phyloP scores from a whole-genome alignment of 2,797 vertebrate species.

The Chaetodon trifasciatus region DNA sequence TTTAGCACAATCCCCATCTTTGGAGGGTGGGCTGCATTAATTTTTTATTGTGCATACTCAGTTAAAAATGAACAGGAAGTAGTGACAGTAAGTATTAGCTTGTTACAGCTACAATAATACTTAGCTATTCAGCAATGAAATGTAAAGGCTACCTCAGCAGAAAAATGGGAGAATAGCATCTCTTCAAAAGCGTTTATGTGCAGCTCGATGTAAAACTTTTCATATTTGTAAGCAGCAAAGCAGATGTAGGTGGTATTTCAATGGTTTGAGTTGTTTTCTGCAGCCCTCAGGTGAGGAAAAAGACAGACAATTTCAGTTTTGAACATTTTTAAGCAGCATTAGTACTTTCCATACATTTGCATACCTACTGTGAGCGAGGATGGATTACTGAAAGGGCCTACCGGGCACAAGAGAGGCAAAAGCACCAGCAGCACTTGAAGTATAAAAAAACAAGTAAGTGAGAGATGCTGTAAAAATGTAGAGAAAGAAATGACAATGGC shows the following conservation, averaged over 20 bases:
- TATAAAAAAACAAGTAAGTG: background rate
- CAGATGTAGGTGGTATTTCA: background rate
- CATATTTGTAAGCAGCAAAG: background rate
- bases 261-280: background rate
- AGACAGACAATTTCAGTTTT: background rate
- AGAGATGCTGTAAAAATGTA: background rate
- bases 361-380: constrained; percentile 2
- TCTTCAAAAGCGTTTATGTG: background rate
- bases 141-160: background rate
- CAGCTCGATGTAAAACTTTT: background rate
- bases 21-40: background rate
- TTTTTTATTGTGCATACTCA: constrained; percentile 18
- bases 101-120: constrained; percentile 10
- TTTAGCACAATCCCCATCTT: background rate
- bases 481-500: background rate
- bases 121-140: constrained; percentile 8
- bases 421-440: background rate
- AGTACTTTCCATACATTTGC: constrained; percentile 4
- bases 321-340: background rate
- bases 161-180: background rate
- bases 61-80: constrained; percentile 26
- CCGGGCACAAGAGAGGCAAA: background rate
- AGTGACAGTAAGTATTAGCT: constrained; percentile 14
- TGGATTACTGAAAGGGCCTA: background rate
- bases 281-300: background rate